Evolutionary conservation across 2,888 invertebrate genomes (phyloP).

Genomic region (Thalpophila matura): DNA sequence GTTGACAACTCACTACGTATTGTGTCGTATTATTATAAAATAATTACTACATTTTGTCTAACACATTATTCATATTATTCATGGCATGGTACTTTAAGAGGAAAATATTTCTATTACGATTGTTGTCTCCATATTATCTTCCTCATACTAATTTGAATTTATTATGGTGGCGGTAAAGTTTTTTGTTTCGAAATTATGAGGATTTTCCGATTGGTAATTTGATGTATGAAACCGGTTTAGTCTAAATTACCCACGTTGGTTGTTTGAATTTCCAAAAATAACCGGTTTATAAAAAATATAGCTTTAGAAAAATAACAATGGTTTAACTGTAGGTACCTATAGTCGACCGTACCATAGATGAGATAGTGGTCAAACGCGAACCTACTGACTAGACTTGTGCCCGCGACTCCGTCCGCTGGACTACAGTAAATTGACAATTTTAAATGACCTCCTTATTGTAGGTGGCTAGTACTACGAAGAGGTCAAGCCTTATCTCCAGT

Average conservation of each 20-base stretch:
- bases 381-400: too few species aligned
- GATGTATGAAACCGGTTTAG: constrained; percentile 1
- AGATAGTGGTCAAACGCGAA: too few species aligned
- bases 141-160: constrained; percentile 3
- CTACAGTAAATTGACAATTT: too few species aligned
- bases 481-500: too few species aligned
- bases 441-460: too few species aligned
- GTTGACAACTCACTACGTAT: constrained; percentile 4
- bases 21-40: neutral
- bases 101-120: constrained; percentile 17
- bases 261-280: constrained; percentile 10
- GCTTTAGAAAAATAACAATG: too few species aligned
- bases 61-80: constrained; percentile 23
- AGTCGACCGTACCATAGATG: too few species aligned
- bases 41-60: constrained; percentile 14
- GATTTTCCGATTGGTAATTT: constrained; percentile 38
- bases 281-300: neutral
- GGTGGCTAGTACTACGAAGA: too few species aligned
- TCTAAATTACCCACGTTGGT: neutral
- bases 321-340: too few species aligned
- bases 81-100: constrained; percentile 1
- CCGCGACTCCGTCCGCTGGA: too few species aligned
- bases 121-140: neutral
- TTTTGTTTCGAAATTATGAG: constrained; percentile 5
- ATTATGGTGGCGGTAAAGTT: constrained; percentile 23